Base-by-base conservation (phyloP, 2,888 invertebrate genomes). In the Pyralis farinalis region DNA sequence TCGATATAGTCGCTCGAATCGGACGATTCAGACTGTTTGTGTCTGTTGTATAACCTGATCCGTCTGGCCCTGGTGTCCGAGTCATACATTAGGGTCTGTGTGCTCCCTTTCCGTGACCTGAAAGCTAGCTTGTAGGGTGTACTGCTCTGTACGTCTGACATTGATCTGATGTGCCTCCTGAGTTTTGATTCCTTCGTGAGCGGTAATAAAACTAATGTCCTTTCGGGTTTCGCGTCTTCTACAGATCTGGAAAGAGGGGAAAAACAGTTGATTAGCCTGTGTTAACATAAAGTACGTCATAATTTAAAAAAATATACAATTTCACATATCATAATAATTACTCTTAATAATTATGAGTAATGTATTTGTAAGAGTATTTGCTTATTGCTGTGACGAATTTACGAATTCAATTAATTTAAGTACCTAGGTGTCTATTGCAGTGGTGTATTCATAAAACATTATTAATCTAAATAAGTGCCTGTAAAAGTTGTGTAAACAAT, bases 91-190 rank as follows among this genome's bases (percentile, higher is more conserved):
- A 87, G 69, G 21, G 76, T 76, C 39, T 76, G 75, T 29, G 71
- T 72, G 48, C 76, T 72, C 4, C 78, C 78, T 33, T 71, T 70
- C 43, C 78, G 67, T 0, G 79, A 72, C 42, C 82, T 69, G 62
- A 77, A 81, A 1, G 75, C 69, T 16, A 83, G 58, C 40, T 79
- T 69, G 63, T 78, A 83, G 0, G 87, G 87, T 1, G 87, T 85
- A 51, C 87, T 87, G 71, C 71, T 80, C 37, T 87, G 87, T 6
- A 88, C 88, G 43, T 88, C 88, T 0, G 88, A 88, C 88, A 88
- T 88, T 0, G 88, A 88, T 35, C 88, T 60, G 43, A 87, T 88
- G 53, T 88, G 88, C 42, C 88, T 69, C 50, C 85, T 63, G 30
- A 66, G 49, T 50, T 87, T 88, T 5, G 77, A 83, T 40, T 80